Evolutionary conservation across 2,888 invertebrate genomes (phyloP).

Genomic region (Psylliodes chrysocephalus): DNA sequence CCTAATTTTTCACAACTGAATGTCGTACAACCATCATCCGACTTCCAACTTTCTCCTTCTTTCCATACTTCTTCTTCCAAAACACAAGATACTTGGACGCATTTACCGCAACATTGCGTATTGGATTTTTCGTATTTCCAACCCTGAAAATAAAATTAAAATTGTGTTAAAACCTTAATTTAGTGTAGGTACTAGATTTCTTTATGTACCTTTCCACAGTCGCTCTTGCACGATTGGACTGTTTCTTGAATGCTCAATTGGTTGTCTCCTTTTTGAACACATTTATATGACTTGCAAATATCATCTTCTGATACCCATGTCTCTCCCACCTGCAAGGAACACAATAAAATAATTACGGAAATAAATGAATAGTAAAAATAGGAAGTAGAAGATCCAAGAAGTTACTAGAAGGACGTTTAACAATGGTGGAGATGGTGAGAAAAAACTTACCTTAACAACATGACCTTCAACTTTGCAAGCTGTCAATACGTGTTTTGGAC

Average conservation of each 20-base stretch:
- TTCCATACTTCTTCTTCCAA: constrained; percentile 64
- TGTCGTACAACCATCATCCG: constrained; percentile 71
- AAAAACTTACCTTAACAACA: constrained; percentile 61
- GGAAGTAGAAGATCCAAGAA: no score
- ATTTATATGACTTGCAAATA: constrained; percentile 69
- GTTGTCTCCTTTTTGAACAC: constrained; percentile 64
- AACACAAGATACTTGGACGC: constrained; percentile 72
- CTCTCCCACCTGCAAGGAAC: constrained; percentile 56
- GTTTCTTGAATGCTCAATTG: constrained; percentile 68
- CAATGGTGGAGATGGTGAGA: no score
- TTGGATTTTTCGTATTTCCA: constrained; percentile 67
- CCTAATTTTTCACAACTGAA: constrained; percentile 68
- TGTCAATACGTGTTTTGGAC: constrained; percentile 66
- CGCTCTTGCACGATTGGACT: constrained; percentile 67
- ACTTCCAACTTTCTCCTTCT: constrained; percentile 70
- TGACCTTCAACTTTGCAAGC: constrained; percentile 68
- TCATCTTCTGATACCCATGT: constrained; percentile 62
- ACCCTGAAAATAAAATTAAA: constrained; percentile 65
- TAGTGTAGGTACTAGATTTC: no score
- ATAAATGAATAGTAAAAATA: no score
- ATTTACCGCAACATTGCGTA: constrained; percentile 73
- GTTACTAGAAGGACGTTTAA: no score
- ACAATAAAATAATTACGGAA: not conserved
- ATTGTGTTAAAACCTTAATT: no score
- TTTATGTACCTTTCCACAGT: constrained; percentile 62